These are phyloP conservation scores for Periophthalmus magnuspinnatus DNA, from an alignment of 2,797 vertebrate genomes.

Conservation along the genomic window DNA sequence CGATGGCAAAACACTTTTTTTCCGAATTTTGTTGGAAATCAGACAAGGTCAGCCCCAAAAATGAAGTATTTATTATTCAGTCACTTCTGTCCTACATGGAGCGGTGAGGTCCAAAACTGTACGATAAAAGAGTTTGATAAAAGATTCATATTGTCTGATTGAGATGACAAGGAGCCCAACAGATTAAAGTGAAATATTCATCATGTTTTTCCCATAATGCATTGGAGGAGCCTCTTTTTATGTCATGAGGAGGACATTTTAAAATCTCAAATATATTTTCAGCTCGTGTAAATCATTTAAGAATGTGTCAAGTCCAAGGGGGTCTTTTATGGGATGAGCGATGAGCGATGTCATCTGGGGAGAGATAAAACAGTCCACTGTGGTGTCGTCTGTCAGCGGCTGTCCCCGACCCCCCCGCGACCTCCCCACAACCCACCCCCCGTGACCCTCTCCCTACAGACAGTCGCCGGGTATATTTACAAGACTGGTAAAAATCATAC, in stretches of 20 bases:
- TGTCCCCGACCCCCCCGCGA: too few species aligned
- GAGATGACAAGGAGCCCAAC: conserved; percentile 18
- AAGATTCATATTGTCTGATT: conserved; percentile 24
- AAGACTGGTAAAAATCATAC: too few species aligned
- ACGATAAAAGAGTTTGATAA: conserved; percentile 10
- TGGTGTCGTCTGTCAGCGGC: too few species aligned
- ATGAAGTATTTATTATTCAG: background rate
- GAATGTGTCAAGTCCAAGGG: conserved; percentile 29
- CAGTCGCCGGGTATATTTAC: too few species aligned
- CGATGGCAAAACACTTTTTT: too few species aligned
- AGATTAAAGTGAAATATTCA: conserved; percentile 51
- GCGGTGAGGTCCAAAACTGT: background rate
- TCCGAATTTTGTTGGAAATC: too few species aligned
- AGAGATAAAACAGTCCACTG: too few species aligned
- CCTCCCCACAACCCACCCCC: too few species aligned
- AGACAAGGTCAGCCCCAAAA: too few species aligned
- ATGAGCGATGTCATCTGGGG: conserved; percentile 31
- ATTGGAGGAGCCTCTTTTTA: conserved; percentile 27
- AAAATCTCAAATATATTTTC: conserved; percentile 38
- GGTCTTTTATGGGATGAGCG: conserved; percentile 24
- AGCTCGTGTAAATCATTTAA: conserved; percentile 42
- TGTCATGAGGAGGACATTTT: conserved; percentile 3
- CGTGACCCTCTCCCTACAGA: too few species aligned
- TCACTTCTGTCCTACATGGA: background rate
- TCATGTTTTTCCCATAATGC: conserved; percentile 26